Percentiles rank a stretch among this genome's conserved stretches.
Conservation (phyloP, 2,113 vertebrate genomes). For the Bubo blakistoni region DNA sequence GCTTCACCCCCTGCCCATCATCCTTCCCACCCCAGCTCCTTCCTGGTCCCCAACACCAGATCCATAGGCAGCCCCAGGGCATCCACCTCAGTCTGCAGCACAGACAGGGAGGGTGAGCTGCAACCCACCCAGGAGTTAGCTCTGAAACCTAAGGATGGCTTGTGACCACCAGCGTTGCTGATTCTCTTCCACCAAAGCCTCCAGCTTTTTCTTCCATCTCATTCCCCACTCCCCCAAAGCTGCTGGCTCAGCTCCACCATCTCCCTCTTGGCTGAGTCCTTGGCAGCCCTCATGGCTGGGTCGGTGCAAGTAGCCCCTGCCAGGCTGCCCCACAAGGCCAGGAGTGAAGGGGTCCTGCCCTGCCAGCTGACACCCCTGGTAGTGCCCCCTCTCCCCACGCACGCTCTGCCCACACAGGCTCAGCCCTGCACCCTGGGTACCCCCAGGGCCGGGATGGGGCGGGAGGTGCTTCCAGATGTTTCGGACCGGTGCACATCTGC, state of each 20-base stretch:
- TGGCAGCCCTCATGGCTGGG: background rate
- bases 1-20: background rate
- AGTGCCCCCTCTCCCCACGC: background rate
- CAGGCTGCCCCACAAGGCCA: fast-evolving
- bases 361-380: background rate
- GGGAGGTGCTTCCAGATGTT: background rate
- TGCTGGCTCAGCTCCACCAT: background rate
- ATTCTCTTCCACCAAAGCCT: background rate
- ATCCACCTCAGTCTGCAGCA: background rate
- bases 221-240: background rate
- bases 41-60: fast-evolving
- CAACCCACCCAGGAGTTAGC: background rate
- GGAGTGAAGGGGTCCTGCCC: background rate
- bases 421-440: fast-evolving
- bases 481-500: background rate
- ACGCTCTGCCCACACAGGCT: fast-evolving
- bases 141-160: slow-evolving; percentile 4
- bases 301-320: background rate
- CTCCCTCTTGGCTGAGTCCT: background rate
- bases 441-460: background rate
- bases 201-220: background rate
- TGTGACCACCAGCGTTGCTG: background rate
- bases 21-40: background rate
- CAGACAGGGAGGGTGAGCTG: background rate
- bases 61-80: background rate